Evolutionary conservation across 2,888 invertebrate species (phyloP), one percentile per base, ranked within the genome.

Genomic region (Thereva nobilitata): DNA sequence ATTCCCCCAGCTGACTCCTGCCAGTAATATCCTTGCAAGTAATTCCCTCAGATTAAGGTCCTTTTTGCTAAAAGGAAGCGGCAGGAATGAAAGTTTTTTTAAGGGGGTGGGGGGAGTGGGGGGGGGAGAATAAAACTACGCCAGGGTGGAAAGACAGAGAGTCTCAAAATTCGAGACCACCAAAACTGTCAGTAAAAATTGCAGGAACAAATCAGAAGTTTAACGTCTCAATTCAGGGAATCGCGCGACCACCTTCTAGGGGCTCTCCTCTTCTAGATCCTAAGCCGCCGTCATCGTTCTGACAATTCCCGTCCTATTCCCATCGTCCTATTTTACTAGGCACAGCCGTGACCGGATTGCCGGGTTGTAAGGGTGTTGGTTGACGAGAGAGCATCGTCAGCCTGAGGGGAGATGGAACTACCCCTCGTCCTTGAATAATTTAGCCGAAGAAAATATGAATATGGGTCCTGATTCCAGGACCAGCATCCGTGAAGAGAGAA

Each of bases 151-250:
- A 23, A 23, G 23, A 23, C 23, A 23, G 23, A 23, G 23, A 23
- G 23, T 23, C 23, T 23, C 23, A 23, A 23, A 23, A 23, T 2
- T n/a, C 23, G 23, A 23, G 23, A 23, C 23, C 23, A 23, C 23
- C 23, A 41, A 53, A 50, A 61, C 50, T 61, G 50, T 40, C 12
- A 50, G 23, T 40, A 41, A 49, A 44, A 50, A 61, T 50, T 61
- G 57, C 40, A 61, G 35, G 50, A 61, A 61, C 61, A 47, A 61
- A 61, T 61, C 61, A 61, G 61, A 61, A 61, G 50, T 61, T 61
- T 61, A 61, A 50, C 61, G 61, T 61, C 41, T 61, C 50, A 61
- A 41, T 40, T 49, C 50, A 41, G 41, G 50, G 40, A 42, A 50
- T 23, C 41, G 1, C 40, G 34, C 23, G 23, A 41, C 45, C 40